These are phyloP conservation scores for Clusia tigrina DNA, from an alignment of 2,888 invertebrate genomes.

Conservation along the genomic window DNA sequence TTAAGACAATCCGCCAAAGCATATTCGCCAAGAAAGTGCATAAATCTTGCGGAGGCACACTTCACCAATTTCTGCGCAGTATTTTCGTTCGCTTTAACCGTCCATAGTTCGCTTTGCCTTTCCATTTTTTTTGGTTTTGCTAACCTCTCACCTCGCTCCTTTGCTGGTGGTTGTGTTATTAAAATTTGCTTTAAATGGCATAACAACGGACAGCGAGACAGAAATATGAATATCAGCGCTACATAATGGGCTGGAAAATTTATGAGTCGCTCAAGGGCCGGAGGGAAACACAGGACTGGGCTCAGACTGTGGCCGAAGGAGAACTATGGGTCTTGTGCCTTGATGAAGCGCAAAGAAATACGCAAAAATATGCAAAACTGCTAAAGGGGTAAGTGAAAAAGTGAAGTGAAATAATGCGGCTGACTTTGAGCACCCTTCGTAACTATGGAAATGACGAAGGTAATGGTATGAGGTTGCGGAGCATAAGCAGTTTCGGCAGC, in stretches of 20 bases:
- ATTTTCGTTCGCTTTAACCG: not conserved
- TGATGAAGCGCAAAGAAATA: not conserved
- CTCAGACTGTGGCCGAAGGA: not conserved
- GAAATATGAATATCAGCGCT: conserved; percentile 7
- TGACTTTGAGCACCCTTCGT: conserved; percentile 2
- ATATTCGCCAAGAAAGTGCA: conserved; percentile 3
- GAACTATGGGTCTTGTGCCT: not conserved
- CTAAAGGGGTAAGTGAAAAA: not conserved
- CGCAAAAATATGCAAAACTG: not conserved
- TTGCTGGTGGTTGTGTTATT: not conserved
- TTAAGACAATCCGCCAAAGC: conserved; percentile 1
- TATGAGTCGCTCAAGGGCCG: not conserved
- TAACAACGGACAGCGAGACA: conserved; percentile 5
- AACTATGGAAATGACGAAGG: not conserved
- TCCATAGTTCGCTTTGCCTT: not conserved
- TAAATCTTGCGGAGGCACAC: conserved; percentile 4
- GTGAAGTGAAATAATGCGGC: not conserved
- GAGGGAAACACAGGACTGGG: not conserved
- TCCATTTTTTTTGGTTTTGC: not conserved
- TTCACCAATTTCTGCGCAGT: conserved; percentile 5
- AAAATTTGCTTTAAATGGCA: not conserved
- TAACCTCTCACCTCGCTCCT: too few relatives aligned
- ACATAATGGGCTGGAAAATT: not conserved
- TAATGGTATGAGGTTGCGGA: too few relatives aligned
- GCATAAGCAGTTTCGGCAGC: too few relatives aligned